phyloP scores from a whole-genome alignment of 2,113 vertebrate genomes.

The Oxyura jamaicensis region DNA sequence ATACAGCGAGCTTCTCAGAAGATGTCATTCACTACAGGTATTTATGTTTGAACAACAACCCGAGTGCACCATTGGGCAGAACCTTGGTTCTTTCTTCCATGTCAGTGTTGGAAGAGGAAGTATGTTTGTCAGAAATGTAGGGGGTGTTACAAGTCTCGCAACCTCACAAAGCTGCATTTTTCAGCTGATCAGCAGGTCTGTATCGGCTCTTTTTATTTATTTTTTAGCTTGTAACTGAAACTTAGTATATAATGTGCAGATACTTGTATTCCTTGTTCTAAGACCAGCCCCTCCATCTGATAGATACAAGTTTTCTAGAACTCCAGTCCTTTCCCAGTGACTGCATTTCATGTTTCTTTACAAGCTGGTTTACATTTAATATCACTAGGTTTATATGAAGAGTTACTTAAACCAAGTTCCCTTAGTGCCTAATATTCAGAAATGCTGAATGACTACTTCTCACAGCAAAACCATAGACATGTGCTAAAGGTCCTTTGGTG shows the following conservation, averaged over 20 bases:
- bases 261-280: not conserved
- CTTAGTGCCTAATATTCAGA: not conserved
- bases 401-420: not conserved
- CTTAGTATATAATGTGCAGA: rapidly evolving
- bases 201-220: not conserved
- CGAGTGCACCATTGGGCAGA: not conserved
- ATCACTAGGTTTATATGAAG: not conserved
- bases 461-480: not conserved
- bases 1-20: not conserved
- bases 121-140: not conserved
- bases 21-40: not conserved
- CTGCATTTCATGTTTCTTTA: not conserved
- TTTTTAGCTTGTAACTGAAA: not conserved
- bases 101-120: not conserved
- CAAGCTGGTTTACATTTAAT: rapidly evolving
- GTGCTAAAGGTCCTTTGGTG: not conserved
- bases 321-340: rapidly evolving
- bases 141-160: not conserved
- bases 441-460: not conserved
- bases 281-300: not conserved
- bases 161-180: not conserved
- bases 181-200: rapidly evolving
- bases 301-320: not conserved
- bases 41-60: not conserved
- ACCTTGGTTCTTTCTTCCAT: not conserved